Conservation (phyloP, 37 sponge, comb jelly and placozoan genomes). For the Cladorhizidae sp. region DNA sequence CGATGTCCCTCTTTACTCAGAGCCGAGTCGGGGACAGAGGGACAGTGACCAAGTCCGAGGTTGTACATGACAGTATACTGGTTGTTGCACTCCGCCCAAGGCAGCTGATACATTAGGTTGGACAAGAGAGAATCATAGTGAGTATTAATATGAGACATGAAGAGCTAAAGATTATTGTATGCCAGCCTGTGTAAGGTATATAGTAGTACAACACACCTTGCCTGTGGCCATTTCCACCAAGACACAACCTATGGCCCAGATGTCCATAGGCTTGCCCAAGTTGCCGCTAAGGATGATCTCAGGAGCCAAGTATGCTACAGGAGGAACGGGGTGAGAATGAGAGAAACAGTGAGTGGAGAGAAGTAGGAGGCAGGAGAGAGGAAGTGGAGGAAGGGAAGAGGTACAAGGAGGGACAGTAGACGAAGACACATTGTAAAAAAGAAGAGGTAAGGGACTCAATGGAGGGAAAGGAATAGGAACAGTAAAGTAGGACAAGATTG, state of each 20-base stretch:
- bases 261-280: conserved; percentile 77
- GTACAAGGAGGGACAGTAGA: too few species aligned
- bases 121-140: not conserved
- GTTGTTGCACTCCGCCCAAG: conserved; percentile 82
- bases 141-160: not conserved
- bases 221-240: conserved; percentile 90
- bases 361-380: too few species aligned
- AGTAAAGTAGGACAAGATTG: too few species aligned
- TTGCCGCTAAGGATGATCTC: conserved; percentile 68
- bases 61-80: conserved; percentile 72
- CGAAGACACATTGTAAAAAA: too few species aligned
- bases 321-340: conserved; percentile 9
- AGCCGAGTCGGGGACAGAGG: conserved; percentile 36
- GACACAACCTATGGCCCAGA: conserved; percentile 90
- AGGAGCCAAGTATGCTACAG: conserved; percentile 84
- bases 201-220: conserved; percentile 47
- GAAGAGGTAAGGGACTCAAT: not conserved
- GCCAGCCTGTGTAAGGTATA: too few species aligned
- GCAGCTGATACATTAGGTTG: conserved; percentile 37
- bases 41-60: conserved; percentile 60
- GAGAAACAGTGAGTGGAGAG: conserved; percentile 8
- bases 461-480: not conserved
- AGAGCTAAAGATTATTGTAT: not conserved
- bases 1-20: conserved; percentile 64
- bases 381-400: too few species aligned